phyloP scores from a whole-genome alignment of 2,113 vertebrate species.

The Polypterus bichir region DNA sequence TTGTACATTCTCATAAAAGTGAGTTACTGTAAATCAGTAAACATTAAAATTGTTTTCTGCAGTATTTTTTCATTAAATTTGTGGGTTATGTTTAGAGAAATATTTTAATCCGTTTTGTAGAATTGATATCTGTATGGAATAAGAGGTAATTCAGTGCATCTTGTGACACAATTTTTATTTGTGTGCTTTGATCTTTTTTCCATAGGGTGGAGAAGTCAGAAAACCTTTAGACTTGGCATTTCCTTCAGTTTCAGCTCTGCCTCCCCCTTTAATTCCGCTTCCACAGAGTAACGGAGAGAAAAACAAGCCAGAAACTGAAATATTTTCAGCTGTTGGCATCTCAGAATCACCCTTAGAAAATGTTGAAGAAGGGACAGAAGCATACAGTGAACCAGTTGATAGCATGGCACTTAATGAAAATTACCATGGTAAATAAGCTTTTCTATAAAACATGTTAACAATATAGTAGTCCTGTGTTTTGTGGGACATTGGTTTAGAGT shows the following conservation, averaged over 20 bases:
- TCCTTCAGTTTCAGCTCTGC: constrained; percentile 37
- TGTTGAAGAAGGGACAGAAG: constrained; percentile 45
- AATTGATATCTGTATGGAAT: no score
- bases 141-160: no score
- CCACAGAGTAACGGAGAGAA: constrained; percentile 40
- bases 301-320: constrained; percentile 44
- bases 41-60: no score
- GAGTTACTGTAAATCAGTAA: no score
- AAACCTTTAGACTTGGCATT: constrained; percentile 39
- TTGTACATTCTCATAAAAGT: no score
- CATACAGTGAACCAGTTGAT: constrained; percentile 39
- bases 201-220: constrained; percentile 60
- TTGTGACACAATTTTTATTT: no score
- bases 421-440: constrained; percentile 17
- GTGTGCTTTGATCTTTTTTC: background rate
- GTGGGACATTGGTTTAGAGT: no score
- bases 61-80: no score
- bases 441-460: background rate
- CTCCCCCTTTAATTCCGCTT: constrained; percentile 67
- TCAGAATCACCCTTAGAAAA: constrained; percentile 44
- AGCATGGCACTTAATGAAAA: background rate
- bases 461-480: no score
- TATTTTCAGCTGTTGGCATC: constrained; percentile 29
- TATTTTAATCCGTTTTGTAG: no score
- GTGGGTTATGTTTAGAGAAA: no score